Base-by-base conservation (phyloP, 2,888 invertebrate species). In the Ptychoptera albimana region DNA sequence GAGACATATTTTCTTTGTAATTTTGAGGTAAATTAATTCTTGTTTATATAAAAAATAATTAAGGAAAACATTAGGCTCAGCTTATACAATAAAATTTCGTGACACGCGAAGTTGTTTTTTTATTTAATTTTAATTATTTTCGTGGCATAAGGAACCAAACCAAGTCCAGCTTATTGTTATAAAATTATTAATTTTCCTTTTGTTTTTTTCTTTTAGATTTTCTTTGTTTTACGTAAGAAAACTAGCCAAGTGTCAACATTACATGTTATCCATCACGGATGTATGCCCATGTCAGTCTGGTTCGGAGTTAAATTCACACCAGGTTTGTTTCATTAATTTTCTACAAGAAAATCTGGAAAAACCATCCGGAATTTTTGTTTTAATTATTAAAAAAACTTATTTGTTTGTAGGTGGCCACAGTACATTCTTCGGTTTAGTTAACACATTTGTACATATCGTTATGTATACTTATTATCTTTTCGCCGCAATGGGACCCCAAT, bases 241-340 rank as follows among this genome's bases (percentile, higher is more conserved):
- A 82, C 82, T 61, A 80, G 85, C 63, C 93, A 94, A 65, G 83
- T 94, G 54, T 86, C 89, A 47, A 85, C 87, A 8, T 74, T 94
- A 40, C 94, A 94, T 68, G 92, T 94, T 45, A 91, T 93, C 60
- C 94, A 94, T 68, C 94, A 94, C 66, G 92, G 92, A 52, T 83
- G 89, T 58, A 94, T 94, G 93, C 94, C 94, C 35, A 82, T 92
- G 82, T 89, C 89, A 6, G 92, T 93, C 49, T 94, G 94, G 93
- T 89, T 92, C 63, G 94, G 93, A 43, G 91, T 93, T 44, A 91
- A 91, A 70, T 93, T 91, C 71, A 91, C 88, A 23, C 91, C 92
- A 60, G 86, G 84, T 82, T 65, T 64, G 68, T 55, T 46, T 37
- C 42, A 43, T 14, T 41, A 43, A 23, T 45, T 39, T 37, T 39